phyloP scores from a whole-genome alignment of 2,113 vertebrate species.

The Labrus mixtus region DNA sequence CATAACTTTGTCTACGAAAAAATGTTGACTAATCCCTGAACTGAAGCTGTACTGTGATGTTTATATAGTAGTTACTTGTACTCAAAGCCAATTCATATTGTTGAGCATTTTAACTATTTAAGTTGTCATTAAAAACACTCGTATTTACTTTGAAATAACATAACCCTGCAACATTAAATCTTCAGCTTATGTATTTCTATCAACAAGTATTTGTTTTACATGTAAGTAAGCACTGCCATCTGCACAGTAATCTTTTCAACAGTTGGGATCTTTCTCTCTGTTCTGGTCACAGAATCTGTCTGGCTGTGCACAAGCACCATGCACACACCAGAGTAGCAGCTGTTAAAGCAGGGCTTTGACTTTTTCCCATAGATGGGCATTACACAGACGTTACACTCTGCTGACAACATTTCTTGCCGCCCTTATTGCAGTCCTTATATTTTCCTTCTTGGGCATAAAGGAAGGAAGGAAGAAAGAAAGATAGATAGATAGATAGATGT shows the following conservation, averaged over 20 bases:
- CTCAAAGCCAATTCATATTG: too few species aligned
- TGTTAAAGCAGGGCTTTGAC: neutral
- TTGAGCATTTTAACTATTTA: too few species aligned
- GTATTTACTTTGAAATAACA: neutral
- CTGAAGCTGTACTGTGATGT: too few species aligned
- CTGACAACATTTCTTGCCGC: conserved; percentile 21
- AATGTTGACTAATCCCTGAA: too few species aligned
- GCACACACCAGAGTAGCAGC: neutral
- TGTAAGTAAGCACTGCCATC: neutral
- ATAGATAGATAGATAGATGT: too few species aligned
- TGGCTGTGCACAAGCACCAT: neutral
- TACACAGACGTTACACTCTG: neutral
- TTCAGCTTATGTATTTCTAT: neutral
- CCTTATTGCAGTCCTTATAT: neutral
- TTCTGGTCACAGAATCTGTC: neutral
- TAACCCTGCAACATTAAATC: too few species aligned
- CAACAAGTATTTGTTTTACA: too few species aligned
- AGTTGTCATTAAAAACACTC: neutral
- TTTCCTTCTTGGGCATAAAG: too few species aligned
- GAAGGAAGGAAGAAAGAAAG: neutral
- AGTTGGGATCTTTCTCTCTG: neutral
- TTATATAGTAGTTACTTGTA: too few species aligned
- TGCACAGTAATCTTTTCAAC: neutral
- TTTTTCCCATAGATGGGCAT: conserved; percentile 54
- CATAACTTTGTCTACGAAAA: too few species aligned